phyloP scores from a whole-genome alignment of 1,140 invertebrate genomes.

The Geopemphigus sp. region DNA sequence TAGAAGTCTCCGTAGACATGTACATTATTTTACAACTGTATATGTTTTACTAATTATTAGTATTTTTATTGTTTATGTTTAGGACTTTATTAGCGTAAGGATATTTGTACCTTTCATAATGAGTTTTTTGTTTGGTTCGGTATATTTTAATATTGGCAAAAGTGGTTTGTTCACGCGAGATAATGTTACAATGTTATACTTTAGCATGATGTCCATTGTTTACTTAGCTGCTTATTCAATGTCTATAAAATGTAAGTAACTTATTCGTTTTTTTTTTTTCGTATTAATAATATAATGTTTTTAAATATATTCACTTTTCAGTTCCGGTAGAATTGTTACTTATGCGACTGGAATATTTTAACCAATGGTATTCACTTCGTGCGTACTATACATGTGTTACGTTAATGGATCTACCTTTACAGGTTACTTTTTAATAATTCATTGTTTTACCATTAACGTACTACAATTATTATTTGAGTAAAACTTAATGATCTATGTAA shows the following conservation, averaged over 20 bases:
- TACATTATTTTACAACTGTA: neutral
- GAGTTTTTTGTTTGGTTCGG: conserved; percentile 25
- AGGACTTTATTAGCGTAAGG: conserved; percentile 23
- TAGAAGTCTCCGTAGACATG: neutral
- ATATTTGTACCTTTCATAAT: conserved; percentile 21
- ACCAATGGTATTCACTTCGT: conserved; percentile 88
- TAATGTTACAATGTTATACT: conserved; percentile 40
- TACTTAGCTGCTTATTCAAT: conserved; percentile 40
- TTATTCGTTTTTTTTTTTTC: neutral
- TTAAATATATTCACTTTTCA: conserved; percentile 58
- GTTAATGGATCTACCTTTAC: conserved; percentile 81
- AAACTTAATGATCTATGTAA: neutral
- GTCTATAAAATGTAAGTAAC: conserved; percentile 35
- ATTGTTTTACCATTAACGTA: neutral
- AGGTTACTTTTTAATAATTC: conserved; percentile 58
- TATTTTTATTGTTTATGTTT: neutral
- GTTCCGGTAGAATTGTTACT: conserved; percentile 84
- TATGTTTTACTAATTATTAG: neutral
- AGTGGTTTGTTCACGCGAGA: conserved; percentile 20
- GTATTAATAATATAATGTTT: neutral
- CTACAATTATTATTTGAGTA: neutral
- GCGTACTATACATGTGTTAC: conserved; percentile 84
- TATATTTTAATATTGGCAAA: conserved; percentile 37
- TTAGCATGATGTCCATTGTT: conserved; percentile 11
- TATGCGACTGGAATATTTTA: conserved; percentile 84